Evolutionary conservation across 2,113 vertebrate species (phyloP).

Genomic region (Pygoscelis antarcticus): DNA sequence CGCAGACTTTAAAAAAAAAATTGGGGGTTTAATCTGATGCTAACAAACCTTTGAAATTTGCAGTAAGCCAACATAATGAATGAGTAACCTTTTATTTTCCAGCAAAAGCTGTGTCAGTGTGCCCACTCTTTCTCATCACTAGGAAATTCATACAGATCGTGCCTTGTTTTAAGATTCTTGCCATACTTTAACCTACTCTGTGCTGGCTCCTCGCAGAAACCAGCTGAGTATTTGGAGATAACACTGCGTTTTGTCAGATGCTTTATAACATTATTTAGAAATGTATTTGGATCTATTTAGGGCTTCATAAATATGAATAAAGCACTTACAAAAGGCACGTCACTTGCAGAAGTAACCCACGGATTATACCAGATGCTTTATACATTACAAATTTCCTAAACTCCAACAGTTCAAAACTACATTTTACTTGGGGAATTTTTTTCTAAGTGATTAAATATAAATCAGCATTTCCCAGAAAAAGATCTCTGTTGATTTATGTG

Average conservation of each 20-base stretch:
- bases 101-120: not conserved
- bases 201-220: not conserved
- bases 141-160: not conserved
- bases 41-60: constrained; percentile 79
- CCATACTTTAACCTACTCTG: not conserved
- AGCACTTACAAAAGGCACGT: constrained; percentile 20
- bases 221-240: not conserved
- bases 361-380: not conserved
- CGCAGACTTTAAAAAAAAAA: constrained; percentile 73
- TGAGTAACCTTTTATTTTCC: not conserved
- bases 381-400: not conserved
- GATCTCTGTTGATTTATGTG: not conserved
- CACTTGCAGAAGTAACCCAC: not conserved
- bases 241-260: not conserved
- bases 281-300: not conserved
- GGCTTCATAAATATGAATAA: constrained; percentile 44
- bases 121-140: not conserved
- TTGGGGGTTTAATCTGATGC: constrained; percentile 76
- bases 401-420: not conserved
- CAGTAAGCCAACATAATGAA: constrained; percentile 68
- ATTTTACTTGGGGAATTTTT: not conserved
- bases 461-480: not conserved
- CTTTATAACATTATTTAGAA: constrained; percentile 3
- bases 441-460: not conserved
- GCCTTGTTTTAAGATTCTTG: not conserved